A percentile compares a stretch with the other conserved stretches of the same genome.
Conservation (phyloP, 1,140 invertebrate species). For the Protaetia brevitarsis region DNA sequence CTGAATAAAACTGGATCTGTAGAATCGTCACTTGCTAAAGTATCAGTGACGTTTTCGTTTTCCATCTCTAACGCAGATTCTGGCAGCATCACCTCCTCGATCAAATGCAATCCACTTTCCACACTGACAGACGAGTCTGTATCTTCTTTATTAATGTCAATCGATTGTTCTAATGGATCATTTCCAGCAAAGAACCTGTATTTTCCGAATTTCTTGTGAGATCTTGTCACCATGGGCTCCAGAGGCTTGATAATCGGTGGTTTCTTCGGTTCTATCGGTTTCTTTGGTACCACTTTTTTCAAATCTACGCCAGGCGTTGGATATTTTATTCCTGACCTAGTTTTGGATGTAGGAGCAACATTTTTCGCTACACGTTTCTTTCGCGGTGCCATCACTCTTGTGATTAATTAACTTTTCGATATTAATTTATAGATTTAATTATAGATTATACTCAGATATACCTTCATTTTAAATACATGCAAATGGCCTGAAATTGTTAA, state of each 20-base stretch:
- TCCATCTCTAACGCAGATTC: background rate
- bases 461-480: too few species aligned
- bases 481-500: too few species aligned
- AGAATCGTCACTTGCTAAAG: background rate
- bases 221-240: background rate
- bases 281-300: background rate
- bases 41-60: slow-evolving; percentile 6
- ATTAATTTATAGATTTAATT: too few species aligned
- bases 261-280: background rate
- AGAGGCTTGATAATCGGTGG: background rate
- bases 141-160: background rate
- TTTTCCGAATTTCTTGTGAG: slow-evolving; percentile 25
- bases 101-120: background rate
- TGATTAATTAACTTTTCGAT: too few species aligned
- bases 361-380: slow-evolving; percentile 1
- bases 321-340: background rate
- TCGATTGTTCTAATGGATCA: background rate
- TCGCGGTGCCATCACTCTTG: slow-evolving; percentile 7
- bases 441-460: too few species aligned
- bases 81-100: background rate
- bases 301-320: background rate
- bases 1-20: too few species aligned
- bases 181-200: slow-evolving; percentile 16
- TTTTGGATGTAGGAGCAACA: background rate
- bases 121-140: background rate